Conservation (phyloP, 2,113 vertebrate genomes). For the Polyodon spathula region DNA sequence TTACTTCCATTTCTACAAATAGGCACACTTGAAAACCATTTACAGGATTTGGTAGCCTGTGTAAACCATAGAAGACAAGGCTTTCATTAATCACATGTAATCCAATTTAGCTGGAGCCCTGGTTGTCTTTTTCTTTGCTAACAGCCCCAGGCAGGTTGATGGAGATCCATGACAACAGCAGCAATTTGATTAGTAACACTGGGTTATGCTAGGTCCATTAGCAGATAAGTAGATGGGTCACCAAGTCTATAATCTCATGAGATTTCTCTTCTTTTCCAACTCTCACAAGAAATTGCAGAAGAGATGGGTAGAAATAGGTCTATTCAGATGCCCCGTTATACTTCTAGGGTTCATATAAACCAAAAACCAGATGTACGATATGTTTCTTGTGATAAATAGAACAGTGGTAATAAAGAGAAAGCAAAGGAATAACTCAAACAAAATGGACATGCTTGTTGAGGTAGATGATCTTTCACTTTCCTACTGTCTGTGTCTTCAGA, state of each 20-base stretch:
- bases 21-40: background rate
- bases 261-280: background rate
- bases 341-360: too few relatives aligned
- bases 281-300: background rate
- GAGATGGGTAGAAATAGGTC: background rate
- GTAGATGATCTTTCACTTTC: too few relatives aligned
- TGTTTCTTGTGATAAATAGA: too few relatives aligned
- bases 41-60: slow-evolving; percentile 9
- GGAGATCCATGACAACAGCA: slow-evolving; percentile 16
- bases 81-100: slow-evolving; percentile 21
- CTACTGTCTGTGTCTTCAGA: too few relatives aligned
- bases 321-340: too few relatives aligned
- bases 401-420: too few relatives aligned
- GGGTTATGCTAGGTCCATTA: slow-evolving; percentile 4
- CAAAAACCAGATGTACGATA: too few relatives aligned
- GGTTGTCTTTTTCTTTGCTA: slow-evolving; percentile 12
- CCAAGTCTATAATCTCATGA: slow-evolving; percentile 5
- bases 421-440: too few relatives aligned
- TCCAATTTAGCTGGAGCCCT: slow-evolving; percentile 11
- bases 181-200: slow-evolving; percentile 13
- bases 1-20: background rate
- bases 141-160: slow-evolving; percentile 18
- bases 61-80: slow-evolving; percentile 18
- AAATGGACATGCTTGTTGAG: too few relatives aligned
- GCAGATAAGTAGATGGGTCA: background rate